A percentile compares a stretch with the other conserved stretches of the same genome.
Conservation (phyloP, 2,888 invertebrate species). For the Watsonalla binaria region DNA sequence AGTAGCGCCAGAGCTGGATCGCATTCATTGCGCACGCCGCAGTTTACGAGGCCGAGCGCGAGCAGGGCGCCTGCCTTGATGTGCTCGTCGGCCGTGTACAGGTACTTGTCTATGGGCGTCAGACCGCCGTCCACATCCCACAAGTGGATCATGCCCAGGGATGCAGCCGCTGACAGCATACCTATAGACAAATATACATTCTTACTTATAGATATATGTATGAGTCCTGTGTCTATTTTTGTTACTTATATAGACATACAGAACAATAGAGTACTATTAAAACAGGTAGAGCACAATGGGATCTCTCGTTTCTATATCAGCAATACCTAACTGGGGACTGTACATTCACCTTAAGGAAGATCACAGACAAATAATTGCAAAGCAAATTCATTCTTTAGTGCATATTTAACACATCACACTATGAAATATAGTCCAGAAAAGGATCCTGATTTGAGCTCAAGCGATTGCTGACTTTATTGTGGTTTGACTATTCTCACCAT, state of each 20-base stretch:
- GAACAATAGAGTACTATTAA: no score
- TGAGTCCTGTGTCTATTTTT: no score
- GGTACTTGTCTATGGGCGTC: constrained; percentile 98
- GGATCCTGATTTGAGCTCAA: no score
- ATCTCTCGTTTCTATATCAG: no score
- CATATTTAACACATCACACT: not conserved
- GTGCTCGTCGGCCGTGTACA: constrained; percentile 96
- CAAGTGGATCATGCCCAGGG: constrained; percentile 94
- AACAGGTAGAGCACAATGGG: no score
- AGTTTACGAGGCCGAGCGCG: constrained; percentile 98
- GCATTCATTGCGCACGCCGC: constrained; percentile 97
- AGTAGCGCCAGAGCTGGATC: constrained; percentile 98
- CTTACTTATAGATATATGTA: not conserved
- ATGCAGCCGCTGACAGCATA: constrained; percentile 98
- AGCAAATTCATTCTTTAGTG: no score
- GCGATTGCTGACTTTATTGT: no score
- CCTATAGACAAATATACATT: constrained; percentile 51
- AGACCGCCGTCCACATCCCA: constrained; percentile 99
- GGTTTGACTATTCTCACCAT: constrained; percentile 64
- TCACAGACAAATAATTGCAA: no score
- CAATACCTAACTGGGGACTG: no score
- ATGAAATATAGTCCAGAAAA: no score
- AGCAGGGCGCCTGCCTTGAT: constrained; percentile 98
- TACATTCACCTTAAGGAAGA: no score
- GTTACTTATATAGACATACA: no score